Evolutionary conservation across 2,888 invertebrate species (phyloP), one percentile per base, ranked within the genome.

Genomic region (Tuberolachnus salignus): DNA sequence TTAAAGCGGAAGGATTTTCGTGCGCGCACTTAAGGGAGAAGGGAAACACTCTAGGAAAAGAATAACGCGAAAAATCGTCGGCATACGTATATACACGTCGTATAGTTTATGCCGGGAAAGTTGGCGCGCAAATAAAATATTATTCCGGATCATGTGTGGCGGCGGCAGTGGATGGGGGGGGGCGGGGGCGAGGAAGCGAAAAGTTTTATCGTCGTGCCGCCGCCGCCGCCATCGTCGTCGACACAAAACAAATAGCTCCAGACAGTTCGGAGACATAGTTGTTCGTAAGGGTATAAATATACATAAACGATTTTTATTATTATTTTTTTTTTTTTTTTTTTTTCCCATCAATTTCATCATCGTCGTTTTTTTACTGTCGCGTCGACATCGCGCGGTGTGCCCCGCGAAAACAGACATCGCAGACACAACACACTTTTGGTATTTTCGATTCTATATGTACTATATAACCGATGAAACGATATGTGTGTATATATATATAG

Each of bases 211-310:
- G 75, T 57, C 46, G 34, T n/a, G 26, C 75, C 75, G n/a, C n/a
- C n/a, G n/a, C n/a, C n/a, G n/a, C n/a, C n/a, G n/a, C n/a, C n/a
- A n/a, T n/a, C n/a, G n/a, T n/a, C n/a, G 75, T 66, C 75, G 26
- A 46, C 67, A 46, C 67, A 34, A 67, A 75, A 75, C 75, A 75
- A 75, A 75, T 75, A 67, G 64, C 49, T 67, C 57, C 67, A 75
- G 75, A 75, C 75, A 75, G 53, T 34, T 49, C 23, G 75, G 75
- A 67, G 75, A 75, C 75, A 67, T 57, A 53, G 66, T 72, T 72
- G 34, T 34, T 46, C 26, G 34, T 49, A 61, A 26, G 46, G 61
- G 61, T 72, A 61, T 72, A 51, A 51, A 57, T 46, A 72, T 6
- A 70, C n/a, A 19, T 26, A 1, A 10, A 26, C 9, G 19, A 46